A percentile compares a stretch with the other conserved stretches of the same genome.
phyloP scores from a whole-genome alignment of 2,888 invertebrate species.

The Andrena marginata region DNA sequence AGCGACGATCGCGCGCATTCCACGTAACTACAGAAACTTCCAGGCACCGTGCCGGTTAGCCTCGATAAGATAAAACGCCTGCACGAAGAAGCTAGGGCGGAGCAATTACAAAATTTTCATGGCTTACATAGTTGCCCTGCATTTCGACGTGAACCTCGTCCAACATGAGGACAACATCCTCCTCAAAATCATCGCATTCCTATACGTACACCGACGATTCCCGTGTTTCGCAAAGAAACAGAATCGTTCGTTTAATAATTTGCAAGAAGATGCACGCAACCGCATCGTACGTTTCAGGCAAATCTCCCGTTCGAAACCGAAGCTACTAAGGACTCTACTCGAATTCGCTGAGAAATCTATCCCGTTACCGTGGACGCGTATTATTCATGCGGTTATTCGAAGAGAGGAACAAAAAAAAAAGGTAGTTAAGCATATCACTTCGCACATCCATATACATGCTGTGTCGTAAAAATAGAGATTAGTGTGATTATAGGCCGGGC shows the following conservation, averaged over 20 bases:
- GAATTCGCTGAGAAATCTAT: constrained; percentile 10
- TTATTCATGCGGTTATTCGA: constrained; percentile 80
- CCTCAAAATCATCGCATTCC: constrained; percentile 83
- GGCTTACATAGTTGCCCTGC: constrained; percentile 83
- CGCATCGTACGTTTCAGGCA: constrained; percentile 3
- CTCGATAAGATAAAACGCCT: constrained; percentile 61
- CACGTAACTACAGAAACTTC: constrained; percentile 14
- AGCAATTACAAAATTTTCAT: constrained; percentile 46
- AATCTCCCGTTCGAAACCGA: neutral
- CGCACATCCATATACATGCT: constrained; percentile 77
- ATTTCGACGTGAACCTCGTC: constrained; percentile 82
- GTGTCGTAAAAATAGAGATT: constrained; percentile 51
- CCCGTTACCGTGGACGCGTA: constrained; percentile 42
- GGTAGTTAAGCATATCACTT: constrained; percentile 52
- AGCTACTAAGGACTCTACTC: neutral
- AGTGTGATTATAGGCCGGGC: neutral
- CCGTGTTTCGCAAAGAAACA: constrained; percentile 54
- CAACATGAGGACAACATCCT: constrained; percentile 81
- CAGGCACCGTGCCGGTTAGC: constrained; percentile 26
- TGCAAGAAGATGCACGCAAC: neutral
- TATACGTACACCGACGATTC: constrained; percentile 68
- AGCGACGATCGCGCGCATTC: neutral
- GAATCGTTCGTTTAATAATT: constrained; percentile 19
- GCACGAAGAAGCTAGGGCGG: constrained; percentile 64
- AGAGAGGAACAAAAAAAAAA: no score